Evolutionary conservation across 1,140 invertebrate species (phyloP).

Genomic region (Habropoda laboriosa): DNA sequence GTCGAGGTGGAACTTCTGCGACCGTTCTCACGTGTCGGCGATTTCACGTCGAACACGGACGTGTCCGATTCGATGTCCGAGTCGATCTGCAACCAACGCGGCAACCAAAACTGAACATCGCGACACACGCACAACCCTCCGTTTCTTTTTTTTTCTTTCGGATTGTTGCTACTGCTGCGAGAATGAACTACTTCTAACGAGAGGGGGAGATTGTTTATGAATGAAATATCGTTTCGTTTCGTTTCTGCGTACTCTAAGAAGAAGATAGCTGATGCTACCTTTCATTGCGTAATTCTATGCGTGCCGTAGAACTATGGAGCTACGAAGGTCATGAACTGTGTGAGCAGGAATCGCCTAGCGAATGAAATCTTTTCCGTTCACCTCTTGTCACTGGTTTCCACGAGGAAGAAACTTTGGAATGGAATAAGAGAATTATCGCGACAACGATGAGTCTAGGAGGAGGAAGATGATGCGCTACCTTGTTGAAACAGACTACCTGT

Average conservation of each 20-base stretch:
- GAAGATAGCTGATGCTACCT: too few species aligned
- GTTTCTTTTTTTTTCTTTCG: neutral
- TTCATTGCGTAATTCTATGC: too few species aligned
- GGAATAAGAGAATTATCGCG: neutral
- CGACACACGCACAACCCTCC: too few species aligned
- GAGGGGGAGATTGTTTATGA: too few species aligned
- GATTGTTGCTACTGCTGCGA: neutral
- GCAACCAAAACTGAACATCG: neutral
- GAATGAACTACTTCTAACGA: too few species aligned
- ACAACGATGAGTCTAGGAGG: constrained; percentile 42
- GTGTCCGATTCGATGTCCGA: constrained; percentile 85
- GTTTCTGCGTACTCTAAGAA: too few species aligned
- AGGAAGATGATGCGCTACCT: constrained; percentile 77
- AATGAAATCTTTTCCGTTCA: neutral
- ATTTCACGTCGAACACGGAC: constrained; percentile 84
- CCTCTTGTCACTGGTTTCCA: constrained; percentile 4
- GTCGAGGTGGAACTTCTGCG: constrained; percentile 83
- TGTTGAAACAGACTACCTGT: constrained; percentile 82
- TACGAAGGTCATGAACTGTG: neutral
- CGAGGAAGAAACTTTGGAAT: neutral
- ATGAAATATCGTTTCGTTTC: neutral
- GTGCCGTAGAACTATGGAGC: too few species aligned
- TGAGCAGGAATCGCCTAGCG: neutral
- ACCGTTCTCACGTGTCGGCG: constrained; percentile 81
- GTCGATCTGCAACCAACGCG: constrained; percentile 80